A percentile compares a stretch with the other conserved stretches of the same genome.
These are phyloP conservation scores for Sylvia atricapilla DNA, from an alignment of 2,113 vertebrate species.

Conservation along the genomic window DNA sequence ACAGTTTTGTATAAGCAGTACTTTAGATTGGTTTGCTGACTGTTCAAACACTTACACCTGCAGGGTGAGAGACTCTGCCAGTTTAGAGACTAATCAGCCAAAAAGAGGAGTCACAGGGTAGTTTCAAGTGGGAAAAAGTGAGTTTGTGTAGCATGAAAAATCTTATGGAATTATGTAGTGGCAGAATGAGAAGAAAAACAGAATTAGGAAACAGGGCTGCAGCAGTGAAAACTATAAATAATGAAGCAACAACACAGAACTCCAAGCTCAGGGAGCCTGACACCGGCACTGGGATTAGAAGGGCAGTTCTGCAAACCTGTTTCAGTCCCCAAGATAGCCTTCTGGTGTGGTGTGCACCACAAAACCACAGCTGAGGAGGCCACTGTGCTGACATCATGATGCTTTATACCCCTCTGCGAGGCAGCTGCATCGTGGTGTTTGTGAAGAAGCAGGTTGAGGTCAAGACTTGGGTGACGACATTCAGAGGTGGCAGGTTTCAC, in stretches of 20 bases:
- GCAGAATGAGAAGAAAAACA: neutral
- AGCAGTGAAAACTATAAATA: neutral
- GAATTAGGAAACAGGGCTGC: neutral
- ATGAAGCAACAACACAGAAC: neutral
- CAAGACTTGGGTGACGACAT: fast-evolving
- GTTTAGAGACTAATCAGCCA: neutral
- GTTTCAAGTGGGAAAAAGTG: neutral
- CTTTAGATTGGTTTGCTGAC: neutral
- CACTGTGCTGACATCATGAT: fast-evolving
- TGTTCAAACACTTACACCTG: neutral
- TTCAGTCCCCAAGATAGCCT: neutral
- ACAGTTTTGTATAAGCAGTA: fast-evolving
- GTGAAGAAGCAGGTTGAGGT: neutral
- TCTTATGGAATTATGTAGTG: neutral
- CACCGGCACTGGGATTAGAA: neutral
- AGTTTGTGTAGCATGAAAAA: neutral
- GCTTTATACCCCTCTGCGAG: neutral
- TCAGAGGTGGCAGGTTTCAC: neutral
- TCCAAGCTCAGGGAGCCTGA: neutral
- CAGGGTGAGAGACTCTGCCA: neutral
- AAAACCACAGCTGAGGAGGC: neutral
- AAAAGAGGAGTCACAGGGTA: neutral
- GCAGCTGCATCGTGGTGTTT: fast-evolving
- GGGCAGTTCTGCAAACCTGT: neutral
- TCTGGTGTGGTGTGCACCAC: neutral